Conservation (phyloP, 2,797 vertebrate genomes). For the Moxostoma hubbsi region DNA sequence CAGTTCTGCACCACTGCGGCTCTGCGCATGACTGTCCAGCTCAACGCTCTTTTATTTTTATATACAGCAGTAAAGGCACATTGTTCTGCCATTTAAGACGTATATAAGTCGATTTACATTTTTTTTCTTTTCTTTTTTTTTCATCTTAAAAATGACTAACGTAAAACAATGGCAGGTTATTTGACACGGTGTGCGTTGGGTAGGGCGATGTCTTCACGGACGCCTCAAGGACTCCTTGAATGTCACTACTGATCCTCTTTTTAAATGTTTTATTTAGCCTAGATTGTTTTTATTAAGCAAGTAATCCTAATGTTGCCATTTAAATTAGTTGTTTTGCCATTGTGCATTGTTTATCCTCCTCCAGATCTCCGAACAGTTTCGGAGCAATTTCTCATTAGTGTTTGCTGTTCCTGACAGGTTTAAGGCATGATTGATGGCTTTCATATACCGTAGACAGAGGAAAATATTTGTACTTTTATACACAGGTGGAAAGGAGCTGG, state of each 20-base stretch:
- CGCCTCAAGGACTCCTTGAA: slow-evolving; percentile 55
- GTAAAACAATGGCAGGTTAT: background rate
- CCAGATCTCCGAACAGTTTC: too few species aligned
- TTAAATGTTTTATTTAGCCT: background rate
- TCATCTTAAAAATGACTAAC: background rate
- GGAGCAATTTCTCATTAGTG: too few species aligned
- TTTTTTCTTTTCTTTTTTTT: background rate
- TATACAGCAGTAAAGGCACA: too few species aligned
- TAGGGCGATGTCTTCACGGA: slow-evolving; percentile 9
- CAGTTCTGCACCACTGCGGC: slow-evolving; percentile 5
- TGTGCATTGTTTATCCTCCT: too few species aligned
- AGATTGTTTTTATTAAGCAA: background rate
- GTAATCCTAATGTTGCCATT: background rate
- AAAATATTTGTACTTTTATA: background rate
- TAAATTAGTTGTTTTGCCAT: background rate
- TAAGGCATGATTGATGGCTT: too few species aligned
- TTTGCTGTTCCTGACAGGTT: too few species aligned
- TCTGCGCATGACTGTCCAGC: slow-evolving; percentile 19
- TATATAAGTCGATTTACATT: too few species aligned
- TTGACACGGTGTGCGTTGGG: background rate
- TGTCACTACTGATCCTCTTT: slow-evolving; percentile 30
- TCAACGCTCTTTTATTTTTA: too few species aligned
- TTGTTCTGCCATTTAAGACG: too few species aligned
- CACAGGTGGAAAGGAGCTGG: background rate
- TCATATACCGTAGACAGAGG: too few species aligned